Conservation (phyloP, 2,113 vertebrate species). For the Stegostoma tigrinum region DNA sequence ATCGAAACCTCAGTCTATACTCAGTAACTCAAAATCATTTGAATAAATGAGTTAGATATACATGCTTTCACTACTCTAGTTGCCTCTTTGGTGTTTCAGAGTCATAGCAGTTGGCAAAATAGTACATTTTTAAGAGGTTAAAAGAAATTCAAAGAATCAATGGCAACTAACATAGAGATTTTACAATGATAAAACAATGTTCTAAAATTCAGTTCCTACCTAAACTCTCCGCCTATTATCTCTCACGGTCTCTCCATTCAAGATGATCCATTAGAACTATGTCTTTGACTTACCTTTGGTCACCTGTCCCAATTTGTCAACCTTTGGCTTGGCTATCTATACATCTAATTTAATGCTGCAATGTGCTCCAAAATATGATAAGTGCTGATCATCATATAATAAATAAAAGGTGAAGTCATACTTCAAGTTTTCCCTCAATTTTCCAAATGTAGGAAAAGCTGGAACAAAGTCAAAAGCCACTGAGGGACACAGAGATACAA, state of each 20-base stretch:
- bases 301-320: neutral
- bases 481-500: neutral
- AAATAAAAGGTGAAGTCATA: neutral
- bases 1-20: neutral
- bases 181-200: neutral
- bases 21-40: neutral
- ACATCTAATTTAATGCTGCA: neutral
- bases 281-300: neutral
- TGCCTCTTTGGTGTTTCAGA: neutral
- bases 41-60: neutral
- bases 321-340: neutral
- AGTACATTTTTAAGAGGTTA: neutral
- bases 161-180: neutral
- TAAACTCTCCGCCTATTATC: neutral
- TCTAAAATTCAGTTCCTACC: neutral
- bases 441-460: neutral
- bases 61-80: neutral
- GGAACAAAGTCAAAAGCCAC: neutral
- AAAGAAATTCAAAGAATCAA: neutral
- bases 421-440: neutral
- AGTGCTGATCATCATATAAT: neutral
- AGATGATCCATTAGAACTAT: neutral
- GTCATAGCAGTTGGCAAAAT: neutral
- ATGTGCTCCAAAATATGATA: neutral
- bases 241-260: neutral